Percentiles rank a stretch among this genome's conserved stretches.
Evolutionary conservation across 2,113 vertebrate species (phyloP).

Genomic region (Podarcis muralis): DNA sequence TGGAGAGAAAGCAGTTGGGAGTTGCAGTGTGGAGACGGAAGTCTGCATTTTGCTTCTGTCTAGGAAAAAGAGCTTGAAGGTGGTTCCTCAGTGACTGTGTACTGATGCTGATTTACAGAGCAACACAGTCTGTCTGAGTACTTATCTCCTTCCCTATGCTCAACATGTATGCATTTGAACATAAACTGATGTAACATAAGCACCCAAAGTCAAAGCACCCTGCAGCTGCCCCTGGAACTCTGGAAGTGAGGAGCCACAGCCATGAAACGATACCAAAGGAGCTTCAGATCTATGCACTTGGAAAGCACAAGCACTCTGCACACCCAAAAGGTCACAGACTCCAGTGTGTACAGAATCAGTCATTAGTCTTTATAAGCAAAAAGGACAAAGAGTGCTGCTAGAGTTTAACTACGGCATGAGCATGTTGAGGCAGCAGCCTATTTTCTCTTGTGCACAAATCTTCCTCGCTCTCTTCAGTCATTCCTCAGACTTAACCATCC

Average conservation of each 20-base stretch:
- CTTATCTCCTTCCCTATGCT: background rate
- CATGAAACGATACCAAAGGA: background rate
- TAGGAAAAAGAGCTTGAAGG: background rate
- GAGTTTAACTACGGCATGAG: background rate
- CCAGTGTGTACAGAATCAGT: background rate
- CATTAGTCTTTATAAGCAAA: background rate
- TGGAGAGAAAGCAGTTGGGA: background rate
- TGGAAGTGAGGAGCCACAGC: background rate
- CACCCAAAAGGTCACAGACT: background rate
- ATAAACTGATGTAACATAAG: background rate
- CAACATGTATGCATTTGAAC: background rate
- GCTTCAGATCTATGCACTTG: background rate
- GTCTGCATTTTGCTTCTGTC: background rate
- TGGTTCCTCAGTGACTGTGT: background rate
- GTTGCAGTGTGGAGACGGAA: background rate
- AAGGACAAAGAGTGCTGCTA: background rate
- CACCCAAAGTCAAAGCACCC: background rate
- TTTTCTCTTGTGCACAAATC: background rate
- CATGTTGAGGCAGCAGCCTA: background rate
- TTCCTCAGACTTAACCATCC: slow-evolving; percentile 5
- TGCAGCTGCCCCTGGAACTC: background rate
- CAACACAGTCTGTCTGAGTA: background rate
- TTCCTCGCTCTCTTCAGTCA: background rate
- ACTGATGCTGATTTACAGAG: background rate
- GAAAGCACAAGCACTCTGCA: background rate